These are phyloP conservation scores for Nothoprocta pentlandii DNA, from an alignment of 2,113 vertebrate species.

Conservation along the genomic window DNA sequence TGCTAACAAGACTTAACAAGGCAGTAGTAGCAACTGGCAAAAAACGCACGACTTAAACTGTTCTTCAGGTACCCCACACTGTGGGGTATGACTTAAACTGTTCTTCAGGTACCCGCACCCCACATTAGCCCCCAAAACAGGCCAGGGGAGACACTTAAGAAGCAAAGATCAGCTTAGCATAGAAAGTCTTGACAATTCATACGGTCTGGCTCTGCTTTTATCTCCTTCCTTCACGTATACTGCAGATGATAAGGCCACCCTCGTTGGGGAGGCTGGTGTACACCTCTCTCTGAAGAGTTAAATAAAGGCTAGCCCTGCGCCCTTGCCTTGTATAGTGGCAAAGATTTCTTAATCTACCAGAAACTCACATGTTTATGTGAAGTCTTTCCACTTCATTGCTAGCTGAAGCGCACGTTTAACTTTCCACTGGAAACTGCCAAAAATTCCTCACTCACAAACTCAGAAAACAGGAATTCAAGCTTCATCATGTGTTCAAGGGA, in stretches of 20 bases:
- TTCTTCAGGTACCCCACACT: neutral
- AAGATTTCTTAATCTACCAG: slow-evolving; percentile 7
- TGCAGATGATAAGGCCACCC: neutral
- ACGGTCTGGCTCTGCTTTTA: neutral
- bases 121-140: neutral
- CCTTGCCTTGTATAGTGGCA: neutral
- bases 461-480: slow-evolving; percentile 61
- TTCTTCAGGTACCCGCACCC: neutral
- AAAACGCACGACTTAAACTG: neutral
- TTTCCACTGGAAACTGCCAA: slow-evolving; percentile 76
- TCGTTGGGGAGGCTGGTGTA: neutral
- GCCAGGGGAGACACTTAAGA: neutral
- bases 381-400: slow-evolving; percentile 55
- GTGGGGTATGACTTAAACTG: neutral
- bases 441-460: slow-evolving; percentile 54
- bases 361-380: slow-evolving; percentile 63
- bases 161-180: neutral
- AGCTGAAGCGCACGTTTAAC: slow-evolving; percentile 52
- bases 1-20: neutral
- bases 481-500: slow-evolving; percentile 12
- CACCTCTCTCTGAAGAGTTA: neutral
- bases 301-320: neutral
- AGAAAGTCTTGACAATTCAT: neutral
- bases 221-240: neutral
- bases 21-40: neutral